These are phyloP conservation scores for Melanotaenia parkinsoni DNA, from an alignment of 2,797 vertebrate species.

Conservation along the genomic window DNA sequence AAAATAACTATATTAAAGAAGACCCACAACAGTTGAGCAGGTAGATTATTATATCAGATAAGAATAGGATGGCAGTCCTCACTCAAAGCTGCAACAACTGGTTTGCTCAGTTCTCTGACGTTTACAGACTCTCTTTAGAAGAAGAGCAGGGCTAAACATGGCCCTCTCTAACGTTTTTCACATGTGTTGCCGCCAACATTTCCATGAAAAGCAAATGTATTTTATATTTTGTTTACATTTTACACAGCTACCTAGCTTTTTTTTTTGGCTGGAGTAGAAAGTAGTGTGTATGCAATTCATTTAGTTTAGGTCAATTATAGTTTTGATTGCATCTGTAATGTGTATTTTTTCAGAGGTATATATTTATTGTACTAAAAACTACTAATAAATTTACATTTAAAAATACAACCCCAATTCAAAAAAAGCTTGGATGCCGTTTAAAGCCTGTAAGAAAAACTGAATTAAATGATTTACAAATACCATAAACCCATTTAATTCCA, in stretches of 20 bases:
- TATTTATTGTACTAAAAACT: not conserved
- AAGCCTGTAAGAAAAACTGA: no score
- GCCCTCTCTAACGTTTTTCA: not conserved
- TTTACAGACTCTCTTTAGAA: not conserved
- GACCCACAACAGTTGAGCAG: no score
- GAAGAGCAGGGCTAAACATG: not conserved
- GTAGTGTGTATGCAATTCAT: no score
- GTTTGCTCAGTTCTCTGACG: not conserved
- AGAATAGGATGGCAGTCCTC: not conserved
- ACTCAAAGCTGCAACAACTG: not conserved
- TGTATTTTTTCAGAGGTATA: no score
- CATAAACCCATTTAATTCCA: no score
- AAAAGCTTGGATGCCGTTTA: no score
- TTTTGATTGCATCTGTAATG: no score
- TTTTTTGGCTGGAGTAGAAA: not conserved
- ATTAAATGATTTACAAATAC: no score
- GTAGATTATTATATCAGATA: not conserved
- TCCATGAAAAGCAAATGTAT: not conserved
- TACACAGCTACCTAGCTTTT: not conserved
- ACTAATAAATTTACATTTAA: not conserved
- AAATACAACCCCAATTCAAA: not conserved
- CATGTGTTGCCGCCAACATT: not conserved
- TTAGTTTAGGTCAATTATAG: no score
- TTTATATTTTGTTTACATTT: no score
- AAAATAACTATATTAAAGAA: no score